Conservation (phyloP, 2,797 vertebrate genomes). For the Lepidocolaptes lacrymiger region DNA sequence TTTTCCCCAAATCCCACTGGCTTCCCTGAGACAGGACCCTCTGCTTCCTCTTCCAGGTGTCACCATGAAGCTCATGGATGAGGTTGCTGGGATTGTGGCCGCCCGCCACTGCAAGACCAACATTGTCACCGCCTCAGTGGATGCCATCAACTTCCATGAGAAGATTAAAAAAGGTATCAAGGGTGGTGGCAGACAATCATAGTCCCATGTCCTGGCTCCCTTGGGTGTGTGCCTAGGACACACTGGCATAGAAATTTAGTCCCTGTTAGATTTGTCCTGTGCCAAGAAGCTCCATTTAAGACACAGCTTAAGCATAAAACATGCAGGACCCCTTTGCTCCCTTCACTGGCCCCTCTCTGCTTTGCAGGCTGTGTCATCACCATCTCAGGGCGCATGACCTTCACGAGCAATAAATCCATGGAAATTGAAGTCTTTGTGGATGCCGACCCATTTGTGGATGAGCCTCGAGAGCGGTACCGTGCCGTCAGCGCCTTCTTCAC, state of each 20-base stretch:
- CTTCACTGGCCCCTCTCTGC: not conserved
- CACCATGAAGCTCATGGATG: constrained; percentile 98
- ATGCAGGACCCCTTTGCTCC: not conserved
- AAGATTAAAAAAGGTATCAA: constrained; percentile 91
- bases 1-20: not conserved
- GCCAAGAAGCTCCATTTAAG: not conserved
- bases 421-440: constrained; percentile 96
- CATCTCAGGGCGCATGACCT: constrained; percentile 91
- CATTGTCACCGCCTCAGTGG: constrained; percentile 93
- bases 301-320: not conserved
- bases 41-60: constrained; percentile 79
- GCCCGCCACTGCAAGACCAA: constrained; percentile 94
- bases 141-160: constrained; percentile 94
- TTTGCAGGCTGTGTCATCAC: constrained; percentile 88
- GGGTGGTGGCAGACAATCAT: rapidly evolving
- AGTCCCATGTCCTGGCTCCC: not conserved
- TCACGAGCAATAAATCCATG: constrained; percentile 94
- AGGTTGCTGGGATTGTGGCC: constrained; percentile 92
- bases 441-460: constrained; percentile 80
- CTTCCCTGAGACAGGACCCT: not conserved
- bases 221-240: rapidly evolving
- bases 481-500: constrained; percentile 94
- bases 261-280: not conserved
- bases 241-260: not conserved
- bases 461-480: constrained; percentile 80